Evolutionary conservation across 2,113 vertebrate genomes (phyloP).

Genomic region (Vicugna pacos): DNA sequence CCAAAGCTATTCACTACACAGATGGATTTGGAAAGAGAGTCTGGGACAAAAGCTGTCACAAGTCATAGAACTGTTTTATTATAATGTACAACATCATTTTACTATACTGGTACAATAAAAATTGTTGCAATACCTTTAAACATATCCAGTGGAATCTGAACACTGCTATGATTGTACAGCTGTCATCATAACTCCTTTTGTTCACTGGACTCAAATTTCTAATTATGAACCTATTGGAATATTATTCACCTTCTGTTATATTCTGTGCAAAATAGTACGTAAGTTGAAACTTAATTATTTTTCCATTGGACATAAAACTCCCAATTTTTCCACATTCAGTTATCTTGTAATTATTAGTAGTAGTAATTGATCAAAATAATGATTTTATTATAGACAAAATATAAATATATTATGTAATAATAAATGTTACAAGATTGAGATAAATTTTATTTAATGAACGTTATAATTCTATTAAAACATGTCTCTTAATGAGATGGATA

Average conservation of each 20-base stretch:
- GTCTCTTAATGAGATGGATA: not conserved
- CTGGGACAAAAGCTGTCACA: not conserved
- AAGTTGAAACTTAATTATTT: not conserved
- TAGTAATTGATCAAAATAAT: not conserved
- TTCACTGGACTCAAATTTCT: not conserved
- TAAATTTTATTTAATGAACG: not conserved
- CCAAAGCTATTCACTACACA: not conserved
- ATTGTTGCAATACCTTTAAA: not conserved
- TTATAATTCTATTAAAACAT: not conserved
- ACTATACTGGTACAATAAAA: not conserved
- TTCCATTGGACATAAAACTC: not conserved
- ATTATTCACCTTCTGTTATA: not conserved
- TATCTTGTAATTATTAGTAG: not conserved
- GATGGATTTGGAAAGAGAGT: not conserved
- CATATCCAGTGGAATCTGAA: not conserved
- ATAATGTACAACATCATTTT: not conserved
- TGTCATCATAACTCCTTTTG: not conserved
- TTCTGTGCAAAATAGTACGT: not conserved
- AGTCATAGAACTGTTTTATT: not conserved
- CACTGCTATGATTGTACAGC: not conserved
- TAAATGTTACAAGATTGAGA: not conserved
- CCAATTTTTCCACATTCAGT: not conserved
- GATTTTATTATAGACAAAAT: not conserved
- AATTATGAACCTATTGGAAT: not conserved
- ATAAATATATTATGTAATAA: not conserved